Evolutionary conservation across 2,888 invertebrate genomes (phyloP).

Genomic region (Apamea anceps): DNA sequence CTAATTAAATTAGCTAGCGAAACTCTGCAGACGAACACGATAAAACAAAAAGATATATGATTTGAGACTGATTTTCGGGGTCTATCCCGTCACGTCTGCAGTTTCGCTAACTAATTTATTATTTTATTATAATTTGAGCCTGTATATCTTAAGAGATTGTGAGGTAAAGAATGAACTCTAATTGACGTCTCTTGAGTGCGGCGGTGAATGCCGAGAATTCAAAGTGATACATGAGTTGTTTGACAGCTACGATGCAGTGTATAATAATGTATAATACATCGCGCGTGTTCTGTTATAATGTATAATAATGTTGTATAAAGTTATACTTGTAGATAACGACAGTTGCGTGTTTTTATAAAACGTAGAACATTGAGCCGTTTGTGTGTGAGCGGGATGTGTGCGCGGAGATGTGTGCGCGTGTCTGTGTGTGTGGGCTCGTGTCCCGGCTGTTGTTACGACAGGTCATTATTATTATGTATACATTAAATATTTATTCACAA

Average conservation of each 20-base stretch:
- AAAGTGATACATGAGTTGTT: background rate
- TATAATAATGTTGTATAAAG: slow-evolving; percentile 24
- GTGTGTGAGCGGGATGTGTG: background rate
- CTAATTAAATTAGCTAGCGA: background rate
- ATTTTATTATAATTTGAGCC: background rate
- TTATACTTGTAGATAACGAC: slow-evolving; percentile 22
- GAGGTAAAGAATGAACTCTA: background rate
- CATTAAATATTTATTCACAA: slow-evolving; percentile 74
- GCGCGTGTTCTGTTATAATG: slow-evolving; percentile 5
- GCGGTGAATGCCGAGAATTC: background rate
- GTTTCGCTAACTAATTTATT: background rate
- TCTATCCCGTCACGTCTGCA: background rate
- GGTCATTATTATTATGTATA: slow-evolving; percentile 67
- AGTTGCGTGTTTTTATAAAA: slow-evolving; percentile 37
- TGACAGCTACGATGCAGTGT: slow-evolving; percentile 1
- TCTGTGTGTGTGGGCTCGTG: slow-evolving; percentile 19
- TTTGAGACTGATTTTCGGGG: background rate
- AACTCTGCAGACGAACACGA: background rate
- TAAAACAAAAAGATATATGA: background rate
- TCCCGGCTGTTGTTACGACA: slow-evolving; percentile 60
- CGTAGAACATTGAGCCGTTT: slow-evolving; percentile 18
- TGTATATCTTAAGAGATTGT: background rate
- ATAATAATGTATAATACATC: slow-evolving; percentile 16
- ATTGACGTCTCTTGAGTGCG: background rate
- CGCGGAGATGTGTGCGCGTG: background rate